Conservation (phyloP, 2,113 vertebrate genomes). For the Equus przewalskii region DNA sequence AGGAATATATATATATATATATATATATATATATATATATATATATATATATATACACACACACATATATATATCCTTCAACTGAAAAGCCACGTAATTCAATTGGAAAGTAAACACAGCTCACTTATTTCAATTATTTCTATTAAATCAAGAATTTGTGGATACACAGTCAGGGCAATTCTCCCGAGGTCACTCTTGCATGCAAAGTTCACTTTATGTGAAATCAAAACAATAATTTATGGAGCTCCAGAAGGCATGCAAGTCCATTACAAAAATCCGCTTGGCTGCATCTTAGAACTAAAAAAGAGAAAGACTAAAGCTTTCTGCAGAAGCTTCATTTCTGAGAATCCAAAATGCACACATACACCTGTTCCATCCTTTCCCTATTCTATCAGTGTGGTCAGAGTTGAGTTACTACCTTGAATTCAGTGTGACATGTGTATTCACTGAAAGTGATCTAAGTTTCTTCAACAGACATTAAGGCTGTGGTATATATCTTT, state of each 20-base stretch:
- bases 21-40: neutral
- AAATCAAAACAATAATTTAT: slow-evolving; percentile 51
- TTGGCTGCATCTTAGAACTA: slow-evolving; percentile 19
- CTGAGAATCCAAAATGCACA: neutral
- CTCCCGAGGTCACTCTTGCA: neutral
- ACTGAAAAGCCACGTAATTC: slow-evolving; percentile 1
- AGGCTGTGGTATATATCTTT: neutral
- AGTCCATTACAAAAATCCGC: neutral
- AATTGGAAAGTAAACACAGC: neutral
- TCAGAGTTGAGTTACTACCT: neutral
- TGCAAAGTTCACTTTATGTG: slow-evolving; percentile 21
- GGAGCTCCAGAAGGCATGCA: neutral
- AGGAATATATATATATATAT: neutral
- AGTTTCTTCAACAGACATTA: neutral
- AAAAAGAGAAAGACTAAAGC: neutral
- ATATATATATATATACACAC: no score
- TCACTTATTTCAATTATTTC: slow-evolving; percentile 52
- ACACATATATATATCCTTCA: neutral
- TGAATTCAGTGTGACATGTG: neutral
- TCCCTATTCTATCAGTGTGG: neutral
- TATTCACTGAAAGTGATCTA: slow-evolving; percentile 2
- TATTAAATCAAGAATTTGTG: neutral
- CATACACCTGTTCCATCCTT: neutral
- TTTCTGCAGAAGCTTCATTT: neutral
- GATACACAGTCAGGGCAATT: neutral